Evolutionary conservation across 2,113 vertebrate species (phyloP).

Genomic region (Nibea albiflora): DNA sequence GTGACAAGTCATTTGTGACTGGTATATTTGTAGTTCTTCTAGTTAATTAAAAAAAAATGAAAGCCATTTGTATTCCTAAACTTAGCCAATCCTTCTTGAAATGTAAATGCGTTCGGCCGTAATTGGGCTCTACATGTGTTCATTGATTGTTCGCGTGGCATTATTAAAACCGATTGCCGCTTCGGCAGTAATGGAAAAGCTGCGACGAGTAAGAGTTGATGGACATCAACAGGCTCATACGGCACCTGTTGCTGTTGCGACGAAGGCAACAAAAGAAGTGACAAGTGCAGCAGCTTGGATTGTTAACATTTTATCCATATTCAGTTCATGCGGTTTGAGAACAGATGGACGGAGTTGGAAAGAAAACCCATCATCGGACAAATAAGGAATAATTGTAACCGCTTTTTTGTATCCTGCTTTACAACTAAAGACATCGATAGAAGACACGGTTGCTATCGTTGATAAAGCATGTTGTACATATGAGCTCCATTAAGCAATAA

Average conservation of each 20-base stretch:
- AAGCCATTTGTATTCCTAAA: background rate
- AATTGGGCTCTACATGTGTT: background rate
- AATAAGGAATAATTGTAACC: background rate
- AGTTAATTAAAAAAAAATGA: background rate
- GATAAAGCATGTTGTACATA: background rate
- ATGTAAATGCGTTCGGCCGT: background rate
- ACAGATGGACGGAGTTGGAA: background rate
- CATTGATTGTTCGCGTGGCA: background rate
- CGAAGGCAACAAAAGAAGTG: background rate
- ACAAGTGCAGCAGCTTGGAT: background rate
- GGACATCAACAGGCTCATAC: background rate
- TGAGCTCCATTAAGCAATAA: background rate
- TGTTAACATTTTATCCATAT: conserved; percentile 5
- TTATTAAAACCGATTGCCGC: background rate
- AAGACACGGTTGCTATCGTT: background rate
- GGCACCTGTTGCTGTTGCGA: background rate
- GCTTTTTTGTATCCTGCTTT: background rate
- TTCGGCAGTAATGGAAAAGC: background rate
- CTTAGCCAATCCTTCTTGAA: background rate
- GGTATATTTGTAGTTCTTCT: background rate
- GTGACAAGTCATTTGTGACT: background rate
- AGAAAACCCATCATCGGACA: background rate
- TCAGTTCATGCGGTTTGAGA: background rate
- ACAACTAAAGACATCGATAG: background rate
- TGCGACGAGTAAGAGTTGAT: background rate